Conservation (phyloP, 2,888 invertebrate species). For the Pristionchus maxplancki region DNA sequence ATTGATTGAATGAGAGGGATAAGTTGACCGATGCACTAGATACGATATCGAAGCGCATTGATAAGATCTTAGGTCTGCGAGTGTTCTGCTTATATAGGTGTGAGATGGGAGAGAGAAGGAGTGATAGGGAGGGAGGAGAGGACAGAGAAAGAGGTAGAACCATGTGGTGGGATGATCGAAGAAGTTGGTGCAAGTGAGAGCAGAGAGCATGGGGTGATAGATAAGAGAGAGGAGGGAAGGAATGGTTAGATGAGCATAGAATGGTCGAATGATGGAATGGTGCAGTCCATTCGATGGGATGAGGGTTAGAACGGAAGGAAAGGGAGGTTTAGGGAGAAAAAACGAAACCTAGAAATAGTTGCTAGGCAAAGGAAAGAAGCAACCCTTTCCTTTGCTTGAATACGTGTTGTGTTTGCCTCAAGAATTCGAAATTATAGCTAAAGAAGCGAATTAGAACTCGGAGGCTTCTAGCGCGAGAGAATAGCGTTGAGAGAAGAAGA, state of each 20-base stretch:
- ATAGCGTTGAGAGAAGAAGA: constrained; percentile 17
- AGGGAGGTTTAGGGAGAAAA: neutral
- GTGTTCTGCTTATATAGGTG: constrained; percentile 16
- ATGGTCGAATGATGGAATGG: constrained; percentile 38
- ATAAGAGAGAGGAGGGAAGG: neutral
- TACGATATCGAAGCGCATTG: neutral
- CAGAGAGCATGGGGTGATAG: constrained; percentile 45
- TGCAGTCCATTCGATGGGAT: neutral
- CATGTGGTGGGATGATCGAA: constrained; percentile 47
- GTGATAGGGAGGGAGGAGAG: neutral
- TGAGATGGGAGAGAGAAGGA: neutral
- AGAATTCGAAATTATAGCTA: neutral
- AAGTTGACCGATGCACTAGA: neutral
- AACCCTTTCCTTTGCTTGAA: neutral
- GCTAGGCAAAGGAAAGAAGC: neutral
- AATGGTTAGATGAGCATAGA: neutral
- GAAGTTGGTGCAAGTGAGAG: neutral
- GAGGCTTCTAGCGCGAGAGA: neutral
- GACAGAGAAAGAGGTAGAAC: constrained; percentile 21
- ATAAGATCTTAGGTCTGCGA: neutral
- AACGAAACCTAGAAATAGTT: neutral
- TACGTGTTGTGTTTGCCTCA: neutral
- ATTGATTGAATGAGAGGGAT: neutral
- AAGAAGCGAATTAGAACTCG: constrained; percentile 23
- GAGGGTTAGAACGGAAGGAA: constrained; percentile 18